A percentile compares a stretch with the other conserved stretches of the same genome.
Conservation (phyloP, 2,113 vertebrate genomes). For the Ameiurus melas region DNA sequence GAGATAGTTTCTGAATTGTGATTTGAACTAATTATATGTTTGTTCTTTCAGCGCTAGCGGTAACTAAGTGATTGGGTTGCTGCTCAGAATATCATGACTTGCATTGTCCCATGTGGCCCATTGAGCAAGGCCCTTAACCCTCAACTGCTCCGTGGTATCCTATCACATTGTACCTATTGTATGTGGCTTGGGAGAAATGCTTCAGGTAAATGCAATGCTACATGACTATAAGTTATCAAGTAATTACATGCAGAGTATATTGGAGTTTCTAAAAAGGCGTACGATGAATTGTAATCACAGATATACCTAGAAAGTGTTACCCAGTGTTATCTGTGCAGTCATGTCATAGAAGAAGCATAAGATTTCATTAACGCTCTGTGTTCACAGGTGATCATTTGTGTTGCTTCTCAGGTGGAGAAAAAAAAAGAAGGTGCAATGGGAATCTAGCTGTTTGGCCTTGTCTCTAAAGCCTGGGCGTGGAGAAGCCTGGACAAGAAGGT, state of each 20-base stretch:
- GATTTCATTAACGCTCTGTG: slow-evolving; percentile 7
- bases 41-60: neutral
- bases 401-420: slow-evolving; percentile 28
- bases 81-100: neutral
- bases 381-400: slow-evolving; percentile 37
- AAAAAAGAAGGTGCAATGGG: slow-evolving; percentile 35
- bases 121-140: neutral
- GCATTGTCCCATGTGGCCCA: neutral
- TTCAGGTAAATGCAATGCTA: neutral
- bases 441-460: slow-evolving; percentile 42
- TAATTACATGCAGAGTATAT: neutral
- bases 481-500: slow-evolving; percentile 47
- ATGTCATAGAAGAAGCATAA: slow-evolving; percentile 10
- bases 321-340: neutral
- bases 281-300: neutral
- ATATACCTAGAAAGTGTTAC: neutral
- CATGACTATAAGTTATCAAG: neutral
- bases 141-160: neutral
- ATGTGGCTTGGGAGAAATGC: neutral
- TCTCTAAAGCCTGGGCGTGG: slow-evolving; percentile 36
- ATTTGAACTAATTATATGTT: neutral
- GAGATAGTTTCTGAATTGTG: neutral
- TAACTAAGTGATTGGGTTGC: neutral
- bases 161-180: neutral
- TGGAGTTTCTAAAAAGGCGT: neutral